Percentiles rank a stretch among this genome's conserved stretches.
These are phyloP conservation scores for Lithobates pipiens DNA, from an alignment of 2,797 vertebrate genomes.

Conservation along the genomic window DNA sequence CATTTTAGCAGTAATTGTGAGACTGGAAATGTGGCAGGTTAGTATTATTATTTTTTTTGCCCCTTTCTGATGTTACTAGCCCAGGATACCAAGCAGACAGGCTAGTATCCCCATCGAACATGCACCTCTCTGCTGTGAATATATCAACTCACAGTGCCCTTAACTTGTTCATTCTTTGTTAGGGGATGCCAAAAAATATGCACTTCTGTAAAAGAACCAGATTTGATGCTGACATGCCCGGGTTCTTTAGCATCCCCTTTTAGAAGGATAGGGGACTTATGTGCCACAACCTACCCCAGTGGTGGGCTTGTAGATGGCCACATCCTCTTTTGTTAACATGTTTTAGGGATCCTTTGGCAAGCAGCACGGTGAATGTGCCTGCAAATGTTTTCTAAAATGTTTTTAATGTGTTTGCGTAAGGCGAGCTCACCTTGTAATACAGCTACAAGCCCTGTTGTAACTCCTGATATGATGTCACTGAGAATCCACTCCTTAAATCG, in stretches of 20 bases:
- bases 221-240: neutral
- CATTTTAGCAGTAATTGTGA: too few species aligned
- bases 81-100: too few species aligned
- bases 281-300: too few species aligned
- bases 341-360: neutral
- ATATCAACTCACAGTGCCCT: neutral
- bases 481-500: conserved; percentile 88
- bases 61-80: too few species aligned
- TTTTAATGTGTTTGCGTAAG: neutral
- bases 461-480: conserved; percentile 88
- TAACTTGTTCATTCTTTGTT: neutral
- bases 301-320: neutral
- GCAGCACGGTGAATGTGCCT: neutral
- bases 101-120: too few species aligned
- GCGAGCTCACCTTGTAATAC: conserved; percentile 91
- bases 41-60: too few species aligned
- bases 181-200: neutral
- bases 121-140: too few species aligned
- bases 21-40: too few species aligned
- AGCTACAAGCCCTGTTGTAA: conserved; percentile 93
- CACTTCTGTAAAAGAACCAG: neutral
- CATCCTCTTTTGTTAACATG: too few species aligned
- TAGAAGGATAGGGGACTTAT: neutral
- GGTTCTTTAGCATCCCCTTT: neutral
- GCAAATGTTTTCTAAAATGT: neutral